Base-by-base conservation (phyloP, 2,888 invertebrate genomes). In the Eupithecia insigniata region DNA sequence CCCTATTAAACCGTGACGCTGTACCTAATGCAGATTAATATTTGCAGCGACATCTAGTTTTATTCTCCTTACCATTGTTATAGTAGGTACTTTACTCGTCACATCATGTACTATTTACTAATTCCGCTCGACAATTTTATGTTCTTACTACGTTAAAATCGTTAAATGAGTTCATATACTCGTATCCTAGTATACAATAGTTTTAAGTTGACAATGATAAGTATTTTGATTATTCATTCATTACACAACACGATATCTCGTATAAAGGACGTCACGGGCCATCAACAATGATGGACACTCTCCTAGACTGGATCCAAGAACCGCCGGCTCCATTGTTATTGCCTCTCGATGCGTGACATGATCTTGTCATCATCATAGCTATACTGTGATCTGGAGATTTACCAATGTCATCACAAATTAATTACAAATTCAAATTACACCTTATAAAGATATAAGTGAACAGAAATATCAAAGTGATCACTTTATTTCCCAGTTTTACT, bases 231-330 rank as follows among this genome's bases (percentile, higher is more conserved):
- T 60, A 7, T 28, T 1, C 26, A 14, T 26, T 16, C 16, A 30
- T 7, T 60, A 51, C 8, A 28, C 28, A 58, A 58, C 2, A n/a
- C 60, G 8, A 61, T 18, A 32, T 32, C 18, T 61, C 34, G 34
- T 22, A 10, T 2, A 10, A 4, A 32, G 51, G 26, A 62, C n/a
- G 34, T 62, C n/a, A 62, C 34, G 62, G 34, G 12, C 22, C 62
- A 34, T 30, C 62, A 34, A 34, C 62, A 32, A n/a, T 34, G 62
- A 62, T 30, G 60, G 22, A 62, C n/a, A 51, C n/a, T 62, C 62
- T 62, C 34, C 32, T 34, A 22, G 62, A 32, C 28, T 60, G 3
- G 34, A 62, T 32, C 62, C 18, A 61, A n/a, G 61, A 32, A 61
- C 16, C 32, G 2, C 55, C 22, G 26, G 55, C 22, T n/a, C 30